Evolutionary conservation across 2,797 vertebrate species (phyloP).

Genomic region (Onychomys torridus): DNA sequence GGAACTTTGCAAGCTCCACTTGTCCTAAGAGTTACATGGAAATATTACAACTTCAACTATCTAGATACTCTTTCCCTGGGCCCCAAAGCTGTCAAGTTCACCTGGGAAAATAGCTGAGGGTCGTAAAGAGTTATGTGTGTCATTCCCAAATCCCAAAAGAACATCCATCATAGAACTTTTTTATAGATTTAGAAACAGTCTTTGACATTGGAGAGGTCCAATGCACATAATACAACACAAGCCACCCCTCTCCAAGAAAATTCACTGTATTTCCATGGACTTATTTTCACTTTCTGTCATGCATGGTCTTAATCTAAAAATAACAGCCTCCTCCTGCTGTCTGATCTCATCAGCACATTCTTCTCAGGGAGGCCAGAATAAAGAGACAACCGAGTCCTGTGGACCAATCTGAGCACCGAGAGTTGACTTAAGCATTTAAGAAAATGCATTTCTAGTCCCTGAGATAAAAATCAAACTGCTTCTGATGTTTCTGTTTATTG

Average conservation of each 20-base stretch:
- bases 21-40: neutral
- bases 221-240: neutral
- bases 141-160: slow-evolving; percentile 15
- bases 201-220: slow-evolving; percentile 24
- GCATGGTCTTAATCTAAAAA: neutral
- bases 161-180: neutral
- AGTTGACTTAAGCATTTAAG: neutral
- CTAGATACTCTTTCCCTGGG: neutral
- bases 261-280: neutral
- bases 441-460: slow-evolving; percentile 2
- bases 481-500: neutral
- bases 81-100: neutral
- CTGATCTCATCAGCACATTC: slow-evolving; percentile 34
- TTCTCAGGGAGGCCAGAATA: neutral
- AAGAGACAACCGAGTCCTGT: neutral
- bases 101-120: neutral
- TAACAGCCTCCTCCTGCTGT: neutral
- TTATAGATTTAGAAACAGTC: neutral
- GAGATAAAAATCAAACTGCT: slow-evolving; percentile 29
- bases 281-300: neutral
- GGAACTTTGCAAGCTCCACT: neutral
- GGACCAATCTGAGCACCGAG: neutral
- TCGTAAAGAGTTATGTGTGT: neutral
- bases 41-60: neutral
- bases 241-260: neutral